Evolutionary conservation across 1,140 invertebrate species (phyloP).

Genomic region (Temnothorax longispinosus): DNA sequence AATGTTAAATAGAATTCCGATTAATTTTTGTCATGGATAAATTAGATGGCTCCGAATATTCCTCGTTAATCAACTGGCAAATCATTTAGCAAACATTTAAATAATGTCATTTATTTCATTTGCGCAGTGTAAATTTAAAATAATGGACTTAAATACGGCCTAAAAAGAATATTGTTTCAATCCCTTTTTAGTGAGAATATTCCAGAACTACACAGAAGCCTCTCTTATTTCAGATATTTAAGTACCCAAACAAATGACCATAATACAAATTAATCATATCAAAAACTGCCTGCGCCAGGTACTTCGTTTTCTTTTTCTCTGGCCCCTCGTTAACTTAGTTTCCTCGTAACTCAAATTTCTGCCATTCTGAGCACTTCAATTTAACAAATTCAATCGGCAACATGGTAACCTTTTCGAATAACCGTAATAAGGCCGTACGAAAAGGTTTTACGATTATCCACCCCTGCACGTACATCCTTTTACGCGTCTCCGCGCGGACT

Average conservation of each 20-base stretch:
- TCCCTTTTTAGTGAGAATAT: background rate
- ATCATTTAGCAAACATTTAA: background rate
- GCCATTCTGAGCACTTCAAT: background rate
- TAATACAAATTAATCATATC: background rate
- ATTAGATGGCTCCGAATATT: background rate
- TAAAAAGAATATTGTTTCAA: background rate
- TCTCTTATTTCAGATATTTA: background rate
- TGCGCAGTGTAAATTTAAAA: background rate
- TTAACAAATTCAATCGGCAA: background rate
- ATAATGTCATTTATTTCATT: background rate
- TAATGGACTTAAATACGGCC: background rate
- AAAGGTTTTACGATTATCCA: background rate
- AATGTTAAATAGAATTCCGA: background rate
- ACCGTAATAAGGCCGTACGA: background rate
- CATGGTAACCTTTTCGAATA: background rate
- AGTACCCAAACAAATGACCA: background rate
- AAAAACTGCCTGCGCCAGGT: background rate
- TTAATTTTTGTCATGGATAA: background rate
- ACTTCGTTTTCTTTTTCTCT: background rate
- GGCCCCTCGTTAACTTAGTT: background rate
- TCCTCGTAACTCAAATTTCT: background rate
- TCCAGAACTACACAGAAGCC: background rate
- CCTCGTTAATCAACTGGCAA: background rate
- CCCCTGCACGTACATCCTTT: background rate
- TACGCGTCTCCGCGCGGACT: conserved; percentile 67